Conservation (phyloP, 2,888 invertebrate genomes). For the Camponotus fellah region DNA sequence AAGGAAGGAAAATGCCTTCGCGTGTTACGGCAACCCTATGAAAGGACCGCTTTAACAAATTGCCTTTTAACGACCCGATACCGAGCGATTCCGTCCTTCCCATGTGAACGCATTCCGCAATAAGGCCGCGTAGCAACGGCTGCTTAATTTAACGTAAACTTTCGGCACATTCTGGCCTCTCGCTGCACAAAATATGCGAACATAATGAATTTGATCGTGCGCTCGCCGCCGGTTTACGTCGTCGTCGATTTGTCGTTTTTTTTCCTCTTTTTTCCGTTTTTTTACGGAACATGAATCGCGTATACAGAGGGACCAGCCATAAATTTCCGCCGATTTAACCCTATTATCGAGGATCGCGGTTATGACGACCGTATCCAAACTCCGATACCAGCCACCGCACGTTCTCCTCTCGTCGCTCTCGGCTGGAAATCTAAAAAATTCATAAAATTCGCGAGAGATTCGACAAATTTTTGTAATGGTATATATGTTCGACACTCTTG, state of each 20-base stretch:
- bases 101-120: conserved; percentile 22
- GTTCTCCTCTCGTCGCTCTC: background rate
- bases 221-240: background rate
- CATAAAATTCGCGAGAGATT: conserved; percentile 22
- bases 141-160: conserved; percentile 54
- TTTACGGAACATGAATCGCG: conserved; percentile 8
- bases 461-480: conserved; percentile 11
- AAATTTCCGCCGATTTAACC: conserved; percentile 49
- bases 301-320: conserved; percentile 12
- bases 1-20: conserved; percentile 16
- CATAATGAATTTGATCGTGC: conserved; percentile 45
- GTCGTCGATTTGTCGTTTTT: background rate
- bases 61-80: conserved; percentile 62
- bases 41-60: conserved; percentile 60
- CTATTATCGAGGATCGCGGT: conserved; percentile 42
- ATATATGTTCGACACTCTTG: background rate
- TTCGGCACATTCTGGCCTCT: background rate
- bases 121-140: conserved; percentile 6
- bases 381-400: background rate
- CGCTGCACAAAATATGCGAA: conserved; percentile 39
- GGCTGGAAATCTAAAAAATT: conserved; percentile 27
- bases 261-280: background rate
- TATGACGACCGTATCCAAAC: conserved; percentile 28
- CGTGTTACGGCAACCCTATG: conserved; percentile 44
- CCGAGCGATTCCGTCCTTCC: conserved; percentile 28